Evolutionary conservation across 2,113 vertebrate genomes (phyloP).

Genomic region (Larimichthys polyactis): DNA sequence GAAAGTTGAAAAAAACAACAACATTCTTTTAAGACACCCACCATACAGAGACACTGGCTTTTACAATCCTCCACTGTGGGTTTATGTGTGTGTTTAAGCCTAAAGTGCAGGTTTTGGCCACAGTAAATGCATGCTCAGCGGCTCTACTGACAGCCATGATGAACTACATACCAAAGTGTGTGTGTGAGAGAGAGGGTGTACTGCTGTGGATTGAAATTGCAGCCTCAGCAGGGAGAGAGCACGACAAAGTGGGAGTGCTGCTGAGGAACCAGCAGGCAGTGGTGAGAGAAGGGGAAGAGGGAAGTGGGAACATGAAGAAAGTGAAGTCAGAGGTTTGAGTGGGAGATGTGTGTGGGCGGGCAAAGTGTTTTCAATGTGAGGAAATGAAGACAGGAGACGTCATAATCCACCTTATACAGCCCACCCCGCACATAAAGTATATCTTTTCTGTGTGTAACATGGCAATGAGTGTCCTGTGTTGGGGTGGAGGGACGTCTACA

Average conservation of each 20-base stretch:
- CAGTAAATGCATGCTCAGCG: constrained; percentile 59
- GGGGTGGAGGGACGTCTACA: not conserved
- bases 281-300: constrained; percentile 20
- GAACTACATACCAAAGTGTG: constrained; percentile 27
- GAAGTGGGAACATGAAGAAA: constrained; percentile 65
- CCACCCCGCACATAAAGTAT: constrained; percentile 20
- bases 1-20: constrained; percentile 29
- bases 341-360: constrained; percentile 59
- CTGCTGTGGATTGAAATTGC: constrained; percentile 48
- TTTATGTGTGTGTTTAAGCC: constrained; percentile 28
- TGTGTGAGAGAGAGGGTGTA: constrained; percentile 18
- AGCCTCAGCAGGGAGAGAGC: constrained; percentile 61
- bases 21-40: constrained; percentile 23
- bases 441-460: not conserved
- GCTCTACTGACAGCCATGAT: constrained; percentile 56
- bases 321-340: constrained; percentile 72
- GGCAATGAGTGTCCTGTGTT: not conserved
- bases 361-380: constrained; percentile 48
- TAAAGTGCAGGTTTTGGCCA: constrained; percentile 34
- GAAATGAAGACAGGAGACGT: constrained; percentile 54
- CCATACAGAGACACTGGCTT: constrained; percentile 20
- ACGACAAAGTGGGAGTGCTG: constrained; percentile 51
- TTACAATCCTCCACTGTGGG: constrained; percentile 37
- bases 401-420: constrained; percentile 33
- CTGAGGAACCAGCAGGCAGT: constrained; percentile 41